Evolutionary conservation across 2,888 invertebrate species (phyloP).

Genomic region (Yponomeuta sedellus): DNA sequence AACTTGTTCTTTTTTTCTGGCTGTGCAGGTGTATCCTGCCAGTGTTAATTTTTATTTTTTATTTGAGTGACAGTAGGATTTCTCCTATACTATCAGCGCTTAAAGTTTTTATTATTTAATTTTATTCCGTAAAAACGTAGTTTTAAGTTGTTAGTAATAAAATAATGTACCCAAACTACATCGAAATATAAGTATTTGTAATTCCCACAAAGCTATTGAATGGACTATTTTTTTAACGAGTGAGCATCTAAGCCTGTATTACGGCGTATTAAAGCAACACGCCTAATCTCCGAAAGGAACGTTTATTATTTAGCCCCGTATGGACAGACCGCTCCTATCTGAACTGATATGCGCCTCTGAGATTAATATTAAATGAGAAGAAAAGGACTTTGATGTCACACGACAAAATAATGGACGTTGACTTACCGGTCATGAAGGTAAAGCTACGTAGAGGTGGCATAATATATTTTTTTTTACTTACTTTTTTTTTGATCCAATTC

Average conservation of each 20-base stretch:
- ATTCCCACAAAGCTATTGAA: no score
- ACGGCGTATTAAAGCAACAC: constrained; percentile 10
- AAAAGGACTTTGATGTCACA: constrained; percentile 51
- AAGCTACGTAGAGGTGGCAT: background rate
- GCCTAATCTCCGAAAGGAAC: constrained; percentile 9
- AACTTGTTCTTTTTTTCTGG: constrained; percentile 47
- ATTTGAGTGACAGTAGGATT: background rate
- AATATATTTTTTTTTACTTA: background rate
- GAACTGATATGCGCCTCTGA: constrained; percentile 38
- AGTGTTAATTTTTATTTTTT: constrained; percentile 27
- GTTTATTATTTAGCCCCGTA: constrained; percentile 7
- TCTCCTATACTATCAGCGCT: no score
- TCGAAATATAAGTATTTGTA: no score
- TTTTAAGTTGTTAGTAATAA: no score
- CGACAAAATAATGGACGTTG: constrained; percentile 43
- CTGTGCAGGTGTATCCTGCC: constrained; percentile 63
- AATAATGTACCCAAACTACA: no score
- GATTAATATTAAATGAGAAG: constrained; percentile 53
- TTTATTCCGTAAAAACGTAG: no score
- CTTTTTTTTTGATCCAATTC: background rate
- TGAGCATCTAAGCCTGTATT: constrained; percentile 7
- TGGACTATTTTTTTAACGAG: background rate
- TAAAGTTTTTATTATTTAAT: no score
- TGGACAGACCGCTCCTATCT: constrained; percentile 2
- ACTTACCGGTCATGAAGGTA: constrained; percentile 18